Percentiles rank a stretch among this genome's conserved stretches.
Evolutionary conservation across 64 coral and sea anemone genomes (phyloP).

Genomic region (Pachyseris speciosa): DNA sequence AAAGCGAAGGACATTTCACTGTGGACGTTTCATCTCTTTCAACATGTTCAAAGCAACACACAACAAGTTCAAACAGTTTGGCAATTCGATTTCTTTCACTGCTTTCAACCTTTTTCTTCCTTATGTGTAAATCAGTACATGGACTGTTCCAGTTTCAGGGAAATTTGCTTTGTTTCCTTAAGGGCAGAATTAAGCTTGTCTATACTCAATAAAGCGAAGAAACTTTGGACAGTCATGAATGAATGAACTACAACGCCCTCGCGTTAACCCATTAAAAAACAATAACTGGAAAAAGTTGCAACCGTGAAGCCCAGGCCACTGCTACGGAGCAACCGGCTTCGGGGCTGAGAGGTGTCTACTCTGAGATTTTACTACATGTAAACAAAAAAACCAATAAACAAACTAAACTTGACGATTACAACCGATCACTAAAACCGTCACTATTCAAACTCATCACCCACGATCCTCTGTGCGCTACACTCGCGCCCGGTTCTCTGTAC

Average conservation of each 20-base stretch:
- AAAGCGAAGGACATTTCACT: not conserved
- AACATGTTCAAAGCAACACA: not conserved
- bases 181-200: not conserved
- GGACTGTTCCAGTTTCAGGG: not conserved
- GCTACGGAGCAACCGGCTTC: too few relatives aligned
- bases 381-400: too few relatives aligned
- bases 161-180: not conserved
- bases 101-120: constrained; percentile 7
- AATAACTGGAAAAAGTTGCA: too few relatives aligned
- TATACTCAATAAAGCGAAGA: not conserved
- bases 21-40: constrained; percentile 2
- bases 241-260: not conserved
- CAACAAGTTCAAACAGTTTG: constrained; percentile 2
- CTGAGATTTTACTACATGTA: too few relatives aligned
- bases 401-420: too few relatives aligned
- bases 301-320: too few relatives aligned
- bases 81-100: constrained; percentile 3
- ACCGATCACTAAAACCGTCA: too few relatives aligned
- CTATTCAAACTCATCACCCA: too few relatives aligned
- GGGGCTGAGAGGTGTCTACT: too few relatives aligned
- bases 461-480: too few relatives aligned
- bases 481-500: too few relatives aligned
- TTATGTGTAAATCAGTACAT: not conserved
- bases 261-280: too few relatives aligned
- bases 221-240: not conserved